These are phyloP conservation scores for Plectus sambesii DNA, from an alignment of 1,140 invertebrate genomes.

Conservation along the genomic window DNA sequence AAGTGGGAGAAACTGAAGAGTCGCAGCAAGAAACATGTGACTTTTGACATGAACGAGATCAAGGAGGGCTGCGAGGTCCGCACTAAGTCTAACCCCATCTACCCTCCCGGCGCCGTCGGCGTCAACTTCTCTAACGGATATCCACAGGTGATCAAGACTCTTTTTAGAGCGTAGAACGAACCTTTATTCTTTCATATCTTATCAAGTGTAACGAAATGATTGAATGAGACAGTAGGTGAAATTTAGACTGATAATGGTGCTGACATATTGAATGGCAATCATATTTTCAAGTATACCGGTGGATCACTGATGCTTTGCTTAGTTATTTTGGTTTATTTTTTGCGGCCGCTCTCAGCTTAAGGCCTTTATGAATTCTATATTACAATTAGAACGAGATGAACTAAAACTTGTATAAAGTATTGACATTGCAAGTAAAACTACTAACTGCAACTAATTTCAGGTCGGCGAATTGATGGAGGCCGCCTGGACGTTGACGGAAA, in stretches of 20 bases:
- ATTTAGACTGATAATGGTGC: no score
- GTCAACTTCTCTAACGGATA: constrained; percentile 48
- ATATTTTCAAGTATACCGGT: no score
- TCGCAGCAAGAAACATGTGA: constrained; percentile 71
- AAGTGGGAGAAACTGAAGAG: constrained; percentile 85
- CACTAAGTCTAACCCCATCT: constrained; percentile 89
- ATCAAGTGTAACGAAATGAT: no score
- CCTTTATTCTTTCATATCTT: no score
- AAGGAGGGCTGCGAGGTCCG: constrained; percentile 60
- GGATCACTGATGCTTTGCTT: no score
- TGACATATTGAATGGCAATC: no score
- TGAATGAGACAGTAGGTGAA: no score
- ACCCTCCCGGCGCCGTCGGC: constrained; percentile 80
- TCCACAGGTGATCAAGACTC: constrained; percentile 51
- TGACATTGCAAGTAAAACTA: no score
- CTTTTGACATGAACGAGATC: constrained; percentile 47
- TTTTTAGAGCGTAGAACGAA: no score
- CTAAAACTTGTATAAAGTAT: no score
- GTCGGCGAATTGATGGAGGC: constrained; percentile 85
- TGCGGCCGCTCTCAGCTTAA: constrained; percentile 22
- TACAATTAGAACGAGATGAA: no score
- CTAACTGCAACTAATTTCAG: constrained; percentile 58
- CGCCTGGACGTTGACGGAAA: constrained; percentile 86
- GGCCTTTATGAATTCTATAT: constrained; percentile 37
- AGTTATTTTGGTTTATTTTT: no score